A percentile compares a stretch with the other conserved stretches of the same genome.
phyloP scores from a whole-genome alignment of 2,888 invertebrate species.

The Dryadula phaetusa region DNA sequence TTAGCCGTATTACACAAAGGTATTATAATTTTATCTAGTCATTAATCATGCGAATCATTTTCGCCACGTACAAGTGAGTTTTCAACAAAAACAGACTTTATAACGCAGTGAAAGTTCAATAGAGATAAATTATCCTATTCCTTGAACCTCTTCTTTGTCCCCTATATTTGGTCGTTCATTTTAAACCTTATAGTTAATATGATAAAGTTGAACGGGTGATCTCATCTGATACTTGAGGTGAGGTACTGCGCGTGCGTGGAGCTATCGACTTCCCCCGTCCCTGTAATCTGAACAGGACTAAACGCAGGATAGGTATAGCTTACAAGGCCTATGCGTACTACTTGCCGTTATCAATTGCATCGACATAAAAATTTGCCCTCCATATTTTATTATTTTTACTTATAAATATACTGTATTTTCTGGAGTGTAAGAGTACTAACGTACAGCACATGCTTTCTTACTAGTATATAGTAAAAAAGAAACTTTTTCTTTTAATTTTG shows the following conservation, averaged over 20 bases:
- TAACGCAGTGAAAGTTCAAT: constrained; percentile 21
- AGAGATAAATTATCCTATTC: constrained; percentile 24
- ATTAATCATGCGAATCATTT: constrained; percentile 7
- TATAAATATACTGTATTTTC: not conserved
- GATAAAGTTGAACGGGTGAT: constrained; percentile 35
- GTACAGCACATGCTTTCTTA: too few species aligned
- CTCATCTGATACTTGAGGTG: constrained; percentile 39
- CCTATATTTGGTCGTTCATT: constrained; percentile 16
- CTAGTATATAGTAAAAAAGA: too few species aligned
- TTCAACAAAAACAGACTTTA: constrained; percentile 7
- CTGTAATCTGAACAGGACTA: constrained; percentile 62
- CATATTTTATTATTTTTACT: not conserved
- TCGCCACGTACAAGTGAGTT: constrained; percentile 3
- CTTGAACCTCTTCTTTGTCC: constrained; percentile 36
- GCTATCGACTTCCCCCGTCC: constrained; percentile 66
- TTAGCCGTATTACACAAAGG: not conserved
- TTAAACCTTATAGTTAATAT: constrained; percentile 39
- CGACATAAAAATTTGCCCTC: not conserved
- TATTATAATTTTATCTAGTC: too few species aligned
- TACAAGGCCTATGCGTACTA: constrained; percentile 28
- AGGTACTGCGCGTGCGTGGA: constrained; percentile 64
- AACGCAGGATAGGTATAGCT: constrained; percentile 38
- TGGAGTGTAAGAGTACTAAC: too few species aligned
- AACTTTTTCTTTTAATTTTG: too few species aligned
- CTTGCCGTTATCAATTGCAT: not conserved